Base-by-base conservation (phyloP, 2,888 invertebrate species). In the Synergus laeviventris region DNA sequence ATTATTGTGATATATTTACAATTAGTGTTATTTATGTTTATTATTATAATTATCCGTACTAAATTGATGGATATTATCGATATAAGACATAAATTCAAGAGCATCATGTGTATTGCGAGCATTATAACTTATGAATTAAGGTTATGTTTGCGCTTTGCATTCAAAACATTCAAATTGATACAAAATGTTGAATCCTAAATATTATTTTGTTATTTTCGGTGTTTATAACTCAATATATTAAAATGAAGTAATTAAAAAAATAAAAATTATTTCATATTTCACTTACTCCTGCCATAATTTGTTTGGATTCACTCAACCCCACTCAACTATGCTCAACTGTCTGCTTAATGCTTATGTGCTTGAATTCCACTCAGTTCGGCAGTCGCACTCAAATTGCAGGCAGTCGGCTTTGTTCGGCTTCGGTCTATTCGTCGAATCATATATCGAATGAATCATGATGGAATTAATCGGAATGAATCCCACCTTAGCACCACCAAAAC, bases 281-380 rank as follows among this genome's bases (percentile, higher is more conserved):
- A 54, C 54, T 54, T 54, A 54, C 54, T 54, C 18, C 54, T 54
- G 54, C 54, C 54, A 54, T 54, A 18, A 49, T n/a, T 14, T 49
- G n/a, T 49, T 49, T 8, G n/a, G 49, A 49, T 49, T 49, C 8
- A 49, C n/a, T 49, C 31, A 31, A 5, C 31, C 31, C 4, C 31
- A 31, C 31, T 31, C 31, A 24, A 24, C 24, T 24, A 2, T 2
- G n/a, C n/a, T 49, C 45, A 49, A 49, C 16, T 45, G 45, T 45
- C 16, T 49, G 8, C 49, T n/a, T n/a, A n/a, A n/a, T n/a, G n/a
- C n/a, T n/a, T n/a, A n/a, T n/a, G n/a, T n/a, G n/a, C n/a, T n/a
- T n/a, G n/a, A n/a, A n/a, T n/a, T n/a, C n/a, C n/a, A n/a, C n/a
- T n/a, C n/a, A n/a, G n/a, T n/a, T n/a, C n/a, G n/a, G n/a, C n/a